These are phyloP conservation scores for Drosophila paramelanica DNA, from an alignment of 2,888 invertebrate species.

Conservation along the genomic window DNA sequence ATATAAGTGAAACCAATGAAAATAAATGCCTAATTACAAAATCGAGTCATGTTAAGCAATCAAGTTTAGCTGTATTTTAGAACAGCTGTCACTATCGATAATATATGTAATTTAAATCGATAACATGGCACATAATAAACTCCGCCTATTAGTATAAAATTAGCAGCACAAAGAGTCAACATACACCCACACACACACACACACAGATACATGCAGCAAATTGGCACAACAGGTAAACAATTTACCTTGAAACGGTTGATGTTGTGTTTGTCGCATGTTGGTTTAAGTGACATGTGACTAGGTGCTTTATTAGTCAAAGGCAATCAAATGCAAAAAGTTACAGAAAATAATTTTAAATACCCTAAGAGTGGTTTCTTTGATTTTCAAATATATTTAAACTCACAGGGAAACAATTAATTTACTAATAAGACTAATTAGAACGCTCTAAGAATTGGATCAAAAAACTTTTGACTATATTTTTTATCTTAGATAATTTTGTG, in stretches of 20 bases:
- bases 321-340: slow-evolving; percentile 10
- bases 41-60: background rate
- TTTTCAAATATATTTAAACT: no score
- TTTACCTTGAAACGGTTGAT: background rate
- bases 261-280: background rate
- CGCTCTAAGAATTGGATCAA: no score
- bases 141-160: slow-evolving; percentile 18
- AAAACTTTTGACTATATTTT: no score
- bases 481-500: no score
- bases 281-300: slow-evolving; percentile 7
- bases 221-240: slow-evolving; percentile 15
- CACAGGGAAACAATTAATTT: no score
- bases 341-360: background rate
- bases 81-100: slow-evolving; percentile 16
- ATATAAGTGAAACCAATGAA: background rate
- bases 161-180: slow-evolving; percentile 8
- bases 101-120: slow-evolving; percentile 18
- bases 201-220: background rate
- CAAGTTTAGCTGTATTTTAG: background rate
- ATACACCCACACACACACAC: background rate
- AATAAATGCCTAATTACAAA: background rate
- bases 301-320: slow-evolving; percentile 14
- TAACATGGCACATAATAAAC: background rate
- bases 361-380: background rate
- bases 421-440: no score